Conservation (phyloP, 1,140 invertebrate species). For the Lordiphosa clarofinis region DNA sequence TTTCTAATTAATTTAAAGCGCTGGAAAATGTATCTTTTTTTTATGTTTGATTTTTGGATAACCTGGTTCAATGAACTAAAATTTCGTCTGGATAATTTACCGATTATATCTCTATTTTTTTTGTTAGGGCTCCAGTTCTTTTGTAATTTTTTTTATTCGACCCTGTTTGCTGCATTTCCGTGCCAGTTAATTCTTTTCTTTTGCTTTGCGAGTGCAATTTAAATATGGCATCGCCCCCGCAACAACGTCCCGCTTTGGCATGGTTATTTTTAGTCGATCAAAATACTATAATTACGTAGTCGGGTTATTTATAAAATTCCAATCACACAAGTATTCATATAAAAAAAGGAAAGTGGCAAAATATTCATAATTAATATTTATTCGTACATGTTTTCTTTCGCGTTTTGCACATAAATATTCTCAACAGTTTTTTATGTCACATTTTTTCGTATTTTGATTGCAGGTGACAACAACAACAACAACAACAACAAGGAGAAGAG, state of each 20-base stretch:
- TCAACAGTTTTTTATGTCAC: constrained; percentile 59
- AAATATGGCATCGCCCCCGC: constrained; percentile 11
- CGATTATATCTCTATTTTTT: no score
- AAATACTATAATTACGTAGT: constrained; percentile 63
- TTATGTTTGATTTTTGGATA: no score
- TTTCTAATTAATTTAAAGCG: no score
- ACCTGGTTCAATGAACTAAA: no score
- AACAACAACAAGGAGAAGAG: constrained; percentile 27
- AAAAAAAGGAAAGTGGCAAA: constrained; percentile 39
- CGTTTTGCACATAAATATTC: constrained; percentile 54
- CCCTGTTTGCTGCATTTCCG: no score
- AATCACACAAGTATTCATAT: constrained; percentile 48
- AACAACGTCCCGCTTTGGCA: not conserved
- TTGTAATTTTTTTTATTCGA: no score
- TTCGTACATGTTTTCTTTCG: constrained; percentile 35
- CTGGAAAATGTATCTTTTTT: no score
- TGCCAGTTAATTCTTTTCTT: no score
- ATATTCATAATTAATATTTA: constrained; percentile 72
- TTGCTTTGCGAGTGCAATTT: constrained; percentile 5
- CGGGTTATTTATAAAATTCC: constrained; percentile 55
- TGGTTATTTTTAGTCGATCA: constrained; percentile 18
- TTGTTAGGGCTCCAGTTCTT: no score
- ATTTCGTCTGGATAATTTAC: no score
- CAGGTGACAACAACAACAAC: constrained; percentile 41
- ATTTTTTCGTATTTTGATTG: constrained; percentile 56